These are phyloP conservation scores for Agrotis clavis DNA, from an alignment of 2,888 invertebrate genomes.

Conservation along the genomic window DNA sequence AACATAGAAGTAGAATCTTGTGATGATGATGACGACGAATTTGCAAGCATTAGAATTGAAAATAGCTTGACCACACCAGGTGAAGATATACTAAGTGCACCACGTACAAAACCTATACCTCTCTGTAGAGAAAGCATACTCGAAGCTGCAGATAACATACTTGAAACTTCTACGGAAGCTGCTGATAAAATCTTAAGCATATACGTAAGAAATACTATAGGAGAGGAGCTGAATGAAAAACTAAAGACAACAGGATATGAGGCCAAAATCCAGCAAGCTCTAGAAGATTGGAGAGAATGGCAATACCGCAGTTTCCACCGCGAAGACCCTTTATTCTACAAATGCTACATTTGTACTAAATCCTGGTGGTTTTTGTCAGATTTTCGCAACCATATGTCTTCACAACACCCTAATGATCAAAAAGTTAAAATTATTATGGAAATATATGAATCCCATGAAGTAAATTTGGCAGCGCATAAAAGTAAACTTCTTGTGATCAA, in stretches of 20 bases:
- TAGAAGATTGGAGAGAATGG: slow-evolving; percentile 68
- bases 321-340: slow-evolving; percentile 73
- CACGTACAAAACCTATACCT: neutral
- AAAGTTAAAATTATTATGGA: slow-evolving; percentile 18
- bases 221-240: neutral
- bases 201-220: slow-evolving; percentile 27
- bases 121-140: slow-evolving; percentile 5
- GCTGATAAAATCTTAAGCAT: slow-evolving; percentile 31
- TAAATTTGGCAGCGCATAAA: slow-evolving; percentile 64
- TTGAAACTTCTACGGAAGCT: neutral
- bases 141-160: neutral
- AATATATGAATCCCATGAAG: slow-evolving; percentile 59
- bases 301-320: slow-evolving; percentile 23
- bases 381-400: slow-evolving; percentile 71
- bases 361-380: slow-evolving; percentile 77
- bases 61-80: no score
- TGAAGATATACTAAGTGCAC: neutral
- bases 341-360: slow-evolving; percentile 75
- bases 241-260: slow-evolving; percentile 16
- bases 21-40: slow-evolving; percentile 20
- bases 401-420: slow-evolving; percentile 28
- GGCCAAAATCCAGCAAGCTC: slow-evolving; percentile 48
- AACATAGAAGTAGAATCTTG: slow-evolving; percentile 63
- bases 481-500: rapidly evolving
- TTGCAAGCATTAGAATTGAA: neutral